Base-by-base conservation (phyloP, 2,113 vertebrate species). In the Rutilus rutilus region DNA sequence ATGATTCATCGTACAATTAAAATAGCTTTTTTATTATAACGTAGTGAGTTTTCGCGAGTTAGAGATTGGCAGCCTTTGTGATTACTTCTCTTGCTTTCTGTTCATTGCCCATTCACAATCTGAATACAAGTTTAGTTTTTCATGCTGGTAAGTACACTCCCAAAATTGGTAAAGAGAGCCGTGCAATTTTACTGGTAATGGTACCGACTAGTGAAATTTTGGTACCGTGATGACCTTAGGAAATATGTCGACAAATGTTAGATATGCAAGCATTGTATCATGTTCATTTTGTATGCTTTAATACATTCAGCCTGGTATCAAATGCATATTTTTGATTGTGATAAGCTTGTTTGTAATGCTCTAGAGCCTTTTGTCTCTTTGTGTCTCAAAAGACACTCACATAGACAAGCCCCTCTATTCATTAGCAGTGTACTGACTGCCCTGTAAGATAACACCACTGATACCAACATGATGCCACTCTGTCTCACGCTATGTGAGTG, bases 361-460 rank as follows among this genome's bases (percentile, higher is more conserved):
- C 36, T 50, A 39, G 57, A 21, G 83, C 65, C 65, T 80, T 64
- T 83, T 47, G 60, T 60, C 52, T 85, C 50, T 85, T 73, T 52
- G 25, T 9, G 19, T 85, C 83, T 83, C 62, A 57, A 71, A 67
- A 73, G 50, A 59, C 81, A 33, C 21, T 83, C 50, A n/a, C 30
- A 8, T 73, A 79, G 64, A 82, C 73, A 64, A 89, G 78, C 57
- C 23, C 17, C 8, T 79, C 78, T 89, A 82, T 86, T 85, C 73
- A 87, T 87, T 89, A 85, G 11, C 45, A 12, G 15, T 76, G 62
- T 21, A 23, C 77, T 67, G 83, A 62, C 73, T 83, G 79, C 65
- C 47, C 42, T 87, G 78, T 75, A 83, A 87, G 78, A 47, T 69
- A 57, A 86, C 74, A 87, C 88, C 79, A 52, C 75, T 85, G 84